Base-by-base conservation (phyloP, 2,888 invertebrate genomes). In the Drosophila suboccidentalis region DNA sequence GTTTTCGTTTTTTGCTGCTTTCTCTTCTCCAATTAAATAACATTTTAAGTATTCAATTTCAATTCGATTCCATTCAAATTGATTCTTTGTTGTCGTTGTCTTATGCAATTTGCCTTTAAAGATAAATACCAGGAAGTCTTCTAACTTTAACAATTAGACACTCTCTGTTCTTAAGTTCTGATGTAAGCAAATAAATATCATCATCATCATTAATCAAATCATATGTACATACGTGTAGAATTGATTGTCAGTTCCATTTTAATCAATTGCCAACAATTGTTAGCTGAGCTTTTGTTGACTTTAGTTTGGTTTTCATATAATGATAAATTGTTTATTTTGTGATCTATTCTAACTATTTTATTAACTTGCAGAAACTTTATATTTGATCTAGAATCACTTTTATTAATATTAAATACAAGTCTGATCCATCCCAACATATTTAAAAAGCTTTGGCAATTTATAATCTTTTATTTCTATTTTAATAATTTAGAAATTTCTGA, bases 161-260 rank as follows among this genome's bases (percentile, higher is more conserved):
- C 34, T 29, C 38, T 29, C 22, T 39, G 46, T 46, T 47, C 65
- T 69, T 49, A 17, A 38, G 13, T 15, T 58, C 47, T 58, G 46
- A 49, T 73, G 70, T 77, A 73, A 77, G 36, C 46, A 63, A 43
- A 19, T 19, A 4, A 50, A 29, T 9, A 57, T 34, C 15, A 77
- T 71, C 15, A 77, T 71, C 51, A 71, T 61, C 63, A 77, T 77
- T 77, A 77, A 77, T 73, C 73, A 73, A 46, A 57, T 36, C 29
- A n/a, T 8, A 19, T 9, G 26, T 19, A 26, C 5, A 29, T 39
- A 58, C 50, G 32, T 62, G 61, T 36, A 4, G 13, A 13, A 36
- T 11, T 72, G 60, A 62, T 67, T 60, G 53, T 32, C 60, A 8
- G 59, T 53, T 55, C 36, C 41, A 19, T 64, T 54, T 43, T 22